These are phyloP conservation scores for Tachysurus vachellii DNA, from an alignment of 2,113 vertebrate genomes.

Conservation along the genomic window DNA sequence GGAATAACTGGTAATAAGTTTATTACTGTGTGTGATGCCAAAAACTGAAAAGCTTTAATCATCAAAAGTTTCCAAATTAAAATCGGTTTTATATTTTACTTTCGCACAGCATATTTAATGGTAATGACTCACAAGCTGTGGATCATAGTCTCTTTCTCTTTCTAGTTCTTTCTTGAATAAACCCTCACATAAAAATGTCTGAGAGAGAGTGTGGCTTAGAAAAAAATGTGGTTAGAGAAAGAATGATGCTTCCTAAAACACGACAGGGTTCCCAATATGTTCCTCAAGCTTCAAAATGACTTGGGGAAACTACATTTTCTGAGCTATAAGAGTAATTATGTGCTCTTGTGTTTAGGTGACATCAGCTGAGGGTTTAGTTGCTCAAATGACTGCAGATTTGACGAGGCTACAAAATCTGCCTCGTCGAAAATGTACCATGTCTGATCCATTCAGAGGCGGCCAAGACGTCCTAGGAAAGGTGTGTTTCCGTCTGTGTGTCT, in stretches of 20 bases:
- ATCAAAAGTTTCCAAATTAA: neutral
- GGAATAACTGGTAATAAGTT: neutral
- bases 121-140: neutral
- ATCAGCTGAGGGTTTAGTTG: slow-evolving; percentile 69
- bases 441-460: slow-evolving; percentile 73
- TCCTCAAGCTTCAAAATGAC: neutral
- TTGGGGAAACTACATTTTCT: neutral
- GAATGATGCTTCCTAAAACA: neutral
- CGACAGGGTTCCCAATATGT: neutral
- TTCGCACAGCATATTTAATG: neutral
- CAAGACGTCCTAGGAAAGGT: slow-evolving; percentile 90
- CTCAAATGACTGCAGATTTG: slow-evolving; percentile 67
- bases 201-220: too few relatives aligned
- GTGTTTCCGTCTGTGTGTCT: slow-evolving; percentile 5
- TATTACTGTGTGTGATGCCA: neutral
- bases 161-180: neutral
- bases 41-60: neutral
- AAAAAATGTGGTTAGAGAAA: neutral
- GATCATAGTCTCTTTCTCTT: neutral
- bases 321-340: neutral
- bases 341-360: slow-evolving; percentile 69
- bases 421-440: slow-evolving; percentile 77
- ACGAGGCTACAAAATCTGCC: slow-evolving; percentile 66
- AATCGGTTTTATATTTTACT: neutral
- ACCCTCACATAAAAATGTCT: neutral